A percentile compares a stretch with the other conserved stretches of the same genome.
Conservation (phyloP, 2,797 vertebrate species). For the Scomberomorus guttatus region DNA sequence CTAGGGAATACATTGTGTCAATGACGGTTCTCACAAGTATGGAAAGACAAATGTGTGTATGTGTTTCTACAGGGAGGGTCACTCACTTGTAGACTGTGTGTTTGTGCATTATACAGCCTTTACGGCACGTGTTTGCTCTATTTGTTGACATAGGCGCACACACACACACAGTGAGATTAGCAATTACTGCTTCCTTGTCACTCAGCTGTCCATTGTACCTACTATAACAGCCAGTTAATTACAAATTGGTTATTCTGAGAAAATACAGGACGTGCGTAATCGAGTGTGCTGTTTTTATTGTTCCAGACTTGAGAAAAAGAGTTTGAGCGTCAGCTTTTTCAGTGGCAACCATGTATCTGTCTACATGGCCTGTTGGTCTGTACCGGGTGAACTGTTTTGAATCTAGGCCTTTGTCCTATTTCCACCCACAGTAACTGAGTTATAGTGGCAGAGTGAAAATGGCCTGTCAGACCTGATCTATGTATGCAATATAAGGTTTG, state of each 20-base stretch:
- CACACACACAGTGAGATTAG: constrained; percentile 8
- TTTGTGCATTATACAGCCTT: constrained; percentile 22
- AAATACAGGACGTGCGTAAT: constrained; percentile 8
- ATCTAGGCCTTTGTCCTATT: constrained; percentile 57
- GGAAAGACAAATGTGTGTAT: neutral
- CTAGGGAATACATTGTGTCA: neutral
- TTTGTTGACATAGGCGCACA: constrained; percentile 44
- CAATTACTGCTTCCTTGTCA: constrained; percentile 49
- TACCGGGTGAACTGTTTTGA: constrained; percentile 47
- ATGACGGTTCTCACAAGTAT: neutral
- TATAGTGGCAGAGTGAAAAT: constrained; percentile 78
- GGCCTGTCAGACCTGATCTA: constrained; percentile 77
- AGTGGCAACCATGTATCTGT: neutral
- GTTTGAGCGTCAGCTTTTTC: constrained; percentile 2
- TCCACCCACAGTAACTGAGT: constrained; percentile 64
- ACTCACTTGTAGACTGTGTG: constrained; percentile 24
- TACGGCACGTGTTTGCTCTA: constrained; percentile 22
- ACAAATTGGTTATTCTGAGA: constrained; percentile 40
- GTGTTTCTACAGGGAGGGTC: constrained; percentile 18
- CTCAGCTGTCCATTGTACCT: constrained; percentile 16
- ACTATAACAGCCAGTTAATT: constrained; percentile 56
- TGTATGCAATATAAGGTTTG: constrained; percentile 69
- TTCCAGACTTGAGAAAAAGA: neutral
- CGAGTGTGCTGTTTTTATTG: neutral
- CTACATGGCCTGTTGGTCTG: constrained; percentile 22